Evolutionary conservation across 2,888 invertebrate species (phyloP).

Genomic region (Scaptomyza polygonia): DNA sequence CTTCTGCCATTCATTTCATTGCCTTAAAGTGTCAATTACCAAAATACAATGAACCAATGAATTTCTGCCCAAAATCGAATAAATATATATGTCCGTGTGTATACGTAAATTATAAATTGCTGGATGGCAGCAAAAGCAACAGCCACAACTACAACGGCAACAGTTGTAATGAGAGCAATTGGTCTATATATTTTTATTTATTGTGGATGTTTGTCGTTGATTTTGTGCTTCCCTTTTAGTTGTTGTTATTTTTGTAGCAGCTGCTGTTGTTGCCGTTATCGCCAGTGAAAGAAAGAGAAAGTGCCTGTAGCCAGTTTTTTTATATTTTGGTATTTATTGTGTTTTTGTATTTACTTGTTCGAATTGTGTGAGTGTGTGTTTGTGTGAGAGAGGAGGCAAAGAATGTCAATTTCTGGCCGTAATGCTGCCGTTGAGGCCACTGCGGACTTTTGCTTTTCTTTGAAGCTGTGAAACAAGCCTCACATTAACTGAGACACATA

Average conservation of each 20-base stretch:
- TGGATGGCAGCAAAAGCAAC: constrained; percentile 42
- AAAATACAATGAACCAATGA: constrained; percentile 39
- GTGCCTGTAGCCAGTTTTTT: constrained; percentile 78
- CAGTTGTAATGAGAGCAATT: constrained; percentile 56
- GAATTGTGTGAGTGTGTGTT: constrained; percentile 55
- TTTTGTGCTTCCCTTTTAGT: constrained; percentile 69
- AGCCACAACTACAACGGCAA: constrained; percentile 15
- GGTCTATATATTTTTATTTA: constrained; percentile 69
- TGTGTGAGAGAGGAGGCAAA: constrained; percentile 55
- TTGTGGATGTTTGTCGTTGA: constrained; percentile 63
- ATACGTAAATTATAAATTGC: constrained; percentile 75
- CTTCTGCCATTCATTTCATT: constrained; percentile 43
- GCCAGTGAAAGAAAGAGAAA: constrained; percentile 82
- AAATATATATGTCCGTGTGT: constrained; percentile 35
- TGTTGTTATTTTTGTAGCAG: constrained; percentile 29
- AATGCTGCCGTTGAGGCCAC: constrained; percentile 52
- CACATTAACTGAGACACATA: constrained; percentile 38
- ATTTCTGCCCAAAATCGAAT: constrained; percentile 37
- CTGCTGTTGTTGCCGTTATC: constrained; percentile 61
- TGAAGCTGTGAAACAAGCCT: constrained; percentile 75
- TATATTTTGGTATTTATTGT: constrained; percentile 44
- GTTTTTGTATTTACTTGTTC: constrained; percentile 60
- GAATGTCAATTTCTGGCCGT: constrained; percentile 81
- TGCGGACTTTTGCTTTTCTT: constrained; percentile 82
- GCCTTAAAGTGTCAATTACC: constrained; percentile 77